Base-by-base conservation (phyloP, 2,888 invertebrate species). In the Arctia plantaginis region DNA sequence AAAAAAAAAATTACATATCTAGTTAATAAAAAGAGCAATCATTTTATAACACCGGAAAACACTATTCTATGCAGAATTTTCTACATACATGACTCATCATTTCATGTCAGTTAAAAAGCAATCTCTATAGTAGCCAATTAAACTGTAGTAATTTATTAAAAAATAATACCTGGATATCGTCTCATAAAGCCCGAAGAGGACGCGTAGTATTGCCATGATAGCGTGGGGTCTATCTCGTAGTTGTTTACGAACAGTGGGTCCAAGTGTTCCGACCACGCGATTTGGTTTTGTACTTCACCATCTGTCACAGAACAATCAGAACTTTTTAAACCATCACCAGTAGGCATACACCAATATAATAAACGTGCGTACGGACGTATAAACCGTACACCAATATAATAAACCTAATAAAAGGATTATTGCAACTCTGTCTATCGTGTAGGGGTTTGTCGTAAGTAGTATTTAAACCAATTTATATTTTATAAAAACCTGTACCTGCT, bases 191-290 rank as follows among this genome's bases (percentile, higher is more conserved):
- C 99, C 2, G 97, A 96, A n/a, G 99, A 98, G 73, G 99, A 99
- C 71, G 99, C 99, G 94, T 99, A 99, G 95, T 99, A 99, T 95
- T 99, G 99, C 99, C 99, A 99, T n/a, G 98, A 98, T 65, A 99
- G 96, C 1, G 98, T 97, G 0, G 99, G 98, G 94, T 99, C 99
- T 81, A 97, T 97, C 90, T 98, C 98, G 90, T 98, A 98, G 96
- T 99, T 99, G 90, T 98, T 98, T 85, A 97, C 97, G 93, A 99
- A 99, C 79, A 98, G 96, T 33, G 98, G 97, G 92, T 99, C 99
- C 90, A 99, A 96, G 89, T 98, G 98, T 85, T 98, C 98, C 72
- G 99, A 99, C 99, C 99, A 99, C 87, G 98, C 97, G 83, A 99
- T 98, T 73, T 99, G 98, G 89, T 98, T 97, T 87, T 98, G 96